A percentile compares a stretch with the other conserved stretches of the same genome.
phyloP scores from a whole-genome alignment of 2,797 vertebrate species.

The Fistularia commersonii region DNA sequence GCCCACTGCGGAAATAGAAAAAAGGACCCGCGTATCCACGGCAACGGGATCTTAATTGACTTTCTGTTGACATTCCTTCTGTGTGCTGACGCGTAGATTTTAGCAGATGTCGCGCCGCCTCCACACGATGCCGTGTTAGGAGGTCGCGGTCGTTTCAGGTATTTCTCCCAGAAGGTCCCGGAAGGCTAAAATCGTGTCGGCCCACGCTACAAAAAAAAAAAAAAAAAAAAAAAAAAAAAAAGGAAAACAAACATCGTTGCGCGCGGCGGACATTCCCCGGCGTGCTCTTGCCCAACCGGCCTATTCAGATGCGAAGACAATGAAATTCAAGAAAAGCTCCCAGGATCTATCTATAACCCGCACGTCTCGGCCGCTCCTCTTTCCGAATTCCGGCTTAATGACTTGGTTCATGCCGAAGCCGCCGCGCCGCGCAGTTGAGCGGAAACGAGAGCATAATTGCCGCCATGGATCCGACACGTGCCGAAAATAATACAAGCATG shows the following conservation, averaged over 20 bases:
- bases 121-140: too few relatives aligned
- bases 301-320: slow-evolving; percentile 60
- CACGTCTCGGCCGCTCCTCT: slow-evolving; percentile 55
- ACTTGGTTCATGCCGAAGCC: slow-evolving; percentile 64
- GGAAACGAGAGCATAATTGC: slow-evolving; percentile 75
- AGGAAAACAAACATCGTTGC: slow-evolving; percentile 8
- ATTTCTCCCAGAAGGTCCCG: too few relatives aligned
- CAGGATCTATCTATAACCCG: slow-evolving; percentile 48
- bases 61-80: too few relatives aligned
- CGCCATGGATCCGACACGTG: slow-evolving; percentile 70
- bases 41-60: too few relatives aligned
- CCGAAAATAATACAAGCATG: slow-evolving; percentile 71
- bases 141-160: too few relatives aligned
- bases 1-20: too few relatives aligned
- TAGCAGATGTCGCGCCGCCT: too few relatives aligned
- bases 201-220: neutral
- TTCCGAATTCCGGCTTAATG: slow-evolving; percentile 63
- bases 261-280: slow-evolving; percentile 29
- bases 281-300: slow-evolving; percentile 40
- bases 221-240: slow-evolving; percentile 7
- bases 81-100: too few relatives aligned
- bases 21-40: too few relatives aligned
- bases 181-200: too few relatives aligned
- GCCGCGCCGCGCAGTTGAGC: slow-evolving; percentile 67
- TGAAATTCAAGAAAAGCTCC: slow-evolving; percentile 54